Evolutionary conservation across 2,888 invertebrate genomes (phyloP), one percentile per base, ranked within the genome.

Genomic region (Machimus rusticus): DNA sequence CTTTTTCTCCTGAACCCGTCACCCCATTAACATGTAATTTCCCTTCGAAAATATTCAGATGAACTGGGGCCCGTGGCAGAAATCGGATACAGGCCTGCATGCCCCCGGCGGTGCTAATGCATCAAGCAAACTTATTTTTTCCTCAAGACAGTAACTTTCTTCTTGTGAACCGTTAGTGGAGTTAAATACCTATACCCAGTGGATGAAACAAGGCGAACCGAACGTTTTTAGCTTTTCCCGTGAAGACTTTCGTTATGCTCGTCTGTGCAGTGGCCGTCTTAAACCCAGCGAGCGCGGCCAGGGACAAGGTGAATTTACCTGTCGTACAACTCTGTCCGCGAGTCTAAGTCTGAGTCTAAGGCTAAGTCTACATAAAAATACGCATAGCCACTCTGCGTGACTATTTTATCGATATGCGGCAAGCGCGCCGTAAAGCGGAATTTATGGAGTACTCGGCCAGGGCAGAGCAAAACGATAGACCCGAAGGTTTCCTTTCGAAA

Each of bases 151-250:
- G 39, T n/a, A 74, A 74, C 74, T 85, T 74, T 85, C 85, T 74
- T 74, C 31, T 74, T 66, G 23, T 8, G 31, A 74, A 85, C 85
- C 85, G 85, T 85, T 85, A 85, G 74, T 43, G 14, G 74, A 74
- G 14, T 85, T 74, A 74, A 85, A 85, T 85, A 31, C 74, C 28
- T 74, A 16, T 16, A 74, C 23, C 85, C 74, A 74, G 46, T 37
- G 28, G 19, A 74, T 43, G 39, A 46, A 46, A 46, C 34, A 37
- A 74, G 39, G 31, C 39, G 74, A 78, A 34, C 37, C 37, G 74
- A 85, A 28, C 43, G 43, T 74, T 85, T 31, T 82, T 34, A 34
- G 28, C 82, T 66, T 57, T 39, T 66, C 43, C 37, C 23, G 74
- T 28, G 31, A 74, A 43, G 19, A 79, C 28, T 79, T 39, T 46